Conservation (phyloP, 2,797 vertebrate genomes). For the Spheniscus humboldti region DNA sequence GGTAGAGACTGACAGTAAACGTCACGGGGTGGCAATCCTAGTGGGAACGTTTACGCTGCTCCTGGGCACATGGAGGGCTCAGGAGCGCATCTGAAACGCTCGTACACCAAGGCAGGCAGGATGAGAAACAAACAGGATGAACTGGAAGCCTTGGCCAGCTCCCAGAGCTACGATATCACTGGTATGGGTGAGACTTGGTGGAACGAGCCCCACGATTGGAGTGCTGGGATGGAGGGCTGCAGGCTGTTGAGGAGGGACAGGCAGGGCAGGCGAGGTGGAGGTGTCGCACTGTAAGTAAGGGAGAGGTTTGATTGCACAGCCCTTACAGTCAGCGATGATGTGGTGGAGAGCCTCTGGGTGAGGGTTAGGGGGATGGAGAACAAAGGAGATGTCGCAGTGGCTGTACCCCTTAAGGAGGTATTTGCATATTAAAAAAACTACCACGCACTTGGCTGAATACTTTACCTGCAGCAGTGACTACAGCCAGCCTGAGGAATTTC, state of each 20-base stretch:
- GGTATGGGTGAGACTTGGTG: background rate
- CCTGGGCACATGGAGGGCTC: background rate
- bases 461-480: background rate
- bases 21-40: no score
- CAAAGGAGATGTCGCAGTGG: background rate
- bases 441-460: background rate
- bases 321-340: background rate
- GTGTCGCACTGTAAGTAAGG: rapidly evolving
- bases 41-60: background rate
- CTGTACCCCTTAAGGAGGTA: background rate
- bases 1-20: background rate
- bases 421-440: background rate
- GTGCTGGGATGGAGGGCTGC: background rate
- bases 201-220: background rate
- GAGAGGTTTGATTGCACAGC: background rate
- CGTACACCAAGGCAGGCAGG: background rate
- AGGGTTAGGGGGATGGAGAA: background rate
- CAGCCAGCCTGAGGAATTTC: background rate
- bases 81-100: rapidly evolving
- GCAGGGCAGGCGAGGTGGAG: background rate
- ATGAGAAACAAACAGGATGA: background rate
- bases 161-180: background rate
- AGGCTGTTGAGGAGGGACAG: background rate
- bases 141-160: background rate
- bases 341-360: background rate